Percentiles rank a stretch among this genome's conserved stretches.
phyloP scores from a whole-genome alignment of 1,140 invertebrate genomes.

The Aethina tumida region DNA sequence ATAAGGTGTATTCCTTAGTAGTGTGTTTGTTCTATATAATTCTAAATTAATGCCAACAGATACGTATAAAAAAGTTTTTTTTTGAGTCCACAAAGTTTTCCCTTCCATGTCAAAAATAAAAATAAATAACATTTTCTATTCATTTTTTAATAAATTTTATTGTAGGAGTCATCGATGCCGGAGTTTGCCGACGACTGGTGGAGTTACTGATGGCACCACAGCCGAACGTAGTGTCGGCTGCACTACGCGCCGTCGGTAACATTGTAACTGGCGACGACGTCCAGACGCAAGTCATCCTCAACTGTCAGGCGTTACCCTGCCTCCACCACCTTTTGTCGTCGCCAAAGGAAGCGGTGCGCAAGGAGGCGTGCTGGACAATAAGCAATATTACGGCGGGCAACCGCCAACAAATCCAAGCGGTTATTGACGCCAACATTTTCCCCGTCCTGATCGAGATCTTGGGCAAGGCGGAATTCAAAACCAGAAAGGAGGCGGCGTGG shows the following conservation, averaged over 20 bases:
- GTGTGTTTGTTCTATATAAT: no score
- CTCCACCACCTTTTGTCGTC: conserved; percentile 72
- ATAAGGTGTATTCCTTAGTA: no score
- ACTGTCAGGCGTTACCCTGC: conserved; percentile 82
- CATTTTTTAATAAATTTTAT: no score
- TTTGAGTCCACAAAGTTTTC: no score
- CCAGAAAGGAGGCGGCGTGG: conserved; percentile 95
- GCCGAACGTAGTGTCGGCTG: conserved; percentile 89
- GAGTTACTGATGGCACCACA: conserved; percentile 88
- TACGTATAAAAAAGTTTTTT: no score
- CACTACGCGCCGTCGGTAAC: conserved; percentile 90
- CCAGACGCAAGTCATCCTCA: conserved; percentile 91
- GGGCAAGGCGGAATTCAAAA: conserved; percentile 90
- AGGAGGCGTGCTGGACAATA: conserved; percentile 97
- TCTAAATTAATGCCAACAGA: no score
- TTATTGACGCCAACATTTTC: conserved; percentile 94
- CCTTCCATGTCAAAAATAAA: no score
- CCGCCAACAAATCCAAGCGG: conserved; percentile 86
- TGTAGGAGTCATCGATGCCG: conserved; percentile 96
- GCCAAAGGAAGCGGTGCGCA: conserved; percentile 76
- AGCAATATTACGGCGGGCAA: conserved; percentile 98
- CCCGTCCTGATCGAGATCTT: conserved; percentile 86
- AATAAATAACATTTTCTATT: no score
- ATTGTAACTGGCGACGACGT: conserved; percentile 97
- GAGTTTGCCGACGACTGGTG: conserved; percentile 87